Conservation (phyloP, 2,888 invertebrate species). For the Trilocha varians region DNA sequence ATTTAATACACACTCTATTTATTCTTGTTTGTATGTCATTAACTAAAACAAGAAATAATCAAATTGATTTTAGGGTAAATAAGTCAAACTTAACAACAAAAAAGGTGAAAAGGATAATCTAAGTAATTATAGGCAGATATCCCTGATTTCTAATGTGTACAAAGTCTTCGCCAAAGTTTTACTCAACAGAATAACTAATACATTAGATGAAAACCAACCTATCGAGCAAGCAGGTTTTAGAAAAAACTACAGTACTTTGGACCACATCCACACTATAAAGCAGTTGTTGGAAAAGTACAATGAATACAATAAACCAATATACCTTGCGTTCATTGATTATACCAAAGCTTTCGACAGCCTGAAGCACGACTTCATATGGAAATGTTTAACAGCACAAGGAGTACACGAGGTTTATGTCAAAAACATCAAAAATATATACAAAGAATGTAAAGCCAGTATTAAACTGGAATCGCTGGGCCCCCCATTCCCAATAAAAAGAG, state of each 20-base stretch:
- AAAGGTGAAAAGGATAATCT: slow-evolving; percentile 18
- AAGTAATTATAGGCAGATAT: slow-evolving; percentile 15
- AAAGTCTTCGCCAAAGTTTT: slow-evolving; percentile 15
- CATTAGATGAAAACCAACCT: slow-evolving; percentile 15
- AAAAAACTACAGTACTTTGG: slow-evolving; percentile 9
- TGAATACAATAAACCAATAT: slow-evolving; percentile 8
- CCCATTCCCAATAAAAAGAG: too few relatives aligned
- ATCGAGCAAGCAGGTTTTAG: slow-evolving; percentile 12
- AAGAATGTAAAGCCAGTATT: slow-evolving; percentile 10
- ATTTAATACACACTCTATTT: too few relatives aligned
- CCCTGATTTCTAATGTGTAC: slow-evolving; percentile 18
- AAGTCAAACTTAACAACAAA: too few relatives aligned
- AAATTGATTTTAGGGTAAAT: too few relatives aligned
- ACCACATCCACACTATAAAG: slow-evolving; percentile 9
- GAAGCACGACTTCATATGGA: slow-evolving; percentile 11
- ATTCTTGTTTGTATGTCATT: too few relatives aligned
- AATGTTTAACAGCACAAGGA: slow-evolving; percentile 12
- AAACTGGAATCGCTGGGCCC: slow-evolving; percentile 11
- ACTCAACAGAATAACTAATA: slow-evolving; percentile 11
- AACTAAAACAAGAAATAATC: too few relatives aligned
- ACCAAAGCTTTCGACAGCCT: slow-evolving; percentile 17
- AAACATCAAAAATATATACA: slow-evolving; percentile 13
- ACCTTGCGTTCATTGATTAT: slow-evolving; percentile 15
- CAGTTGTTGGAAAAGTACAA: slow-evolving; percentile 11
- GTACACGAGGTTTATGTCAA: slow-evolving; percentile 14